A percentile compares a stretch with the other conserved stretches of the same genome.
Evolutionary conservation across 2,113 vertebrate genomes (phyloP).

Genomic region (Phoxinus phoxinus): DNA sequence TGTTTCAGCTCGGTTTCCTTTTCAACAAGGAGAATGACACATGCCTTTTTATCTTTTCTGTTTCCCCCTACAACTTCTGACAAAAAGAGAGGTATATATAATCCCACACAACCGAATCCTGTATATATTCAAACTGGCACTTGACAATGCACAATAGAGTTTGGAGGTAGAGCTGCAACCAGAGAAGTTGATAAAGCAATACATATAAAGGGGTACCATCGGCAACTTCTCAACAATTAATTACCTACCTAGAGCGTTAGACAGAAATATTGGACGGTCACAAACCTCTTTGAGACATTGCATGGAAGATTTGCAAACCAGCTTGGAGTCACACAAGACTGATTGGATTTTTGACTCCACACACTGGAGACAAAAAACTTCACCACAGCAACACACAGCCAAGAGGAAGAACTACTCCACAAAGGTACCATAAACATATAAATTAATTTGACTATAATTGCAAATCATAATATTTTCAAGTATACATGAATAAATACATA

Average conservation of each 20-base stretch:
- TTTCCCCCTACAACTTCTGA: conserved; percentile 44
- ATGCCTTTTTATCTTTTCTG: conserved; percentile 50
- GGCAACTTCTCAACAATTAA: background rate
- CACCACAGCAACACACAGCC: background rate
- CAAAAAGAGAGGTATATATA: conserved; percentile 50
- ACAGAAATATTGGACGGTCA: background rate
- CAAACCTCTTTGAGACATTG: background rate
- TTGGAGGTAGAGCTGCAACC: background rate
- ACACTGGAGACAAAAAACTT: background rate
- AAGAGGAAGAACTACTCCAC: conserved; percentile 9
- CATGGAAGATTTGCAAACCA: conserved; percentile 33
- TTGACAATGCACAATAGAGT: conserved; percentile 12
- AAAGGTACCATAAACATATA: conserved; percentile 23
- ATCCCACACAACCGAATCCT: conserved; percentile 18
- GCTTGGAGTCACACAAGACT: conserved; percentile 8
- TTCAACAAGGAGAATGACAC: conserved; percentile 45
- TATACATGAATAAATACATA: background rate
- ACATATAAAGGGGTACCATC: background rate
- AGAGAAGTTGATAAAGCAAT: background rate
- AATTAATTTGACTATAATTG: background rate
- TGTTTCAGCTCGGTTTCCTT: conserved; percentile 5
- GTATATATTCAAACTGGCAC: conserved; percentile 17
- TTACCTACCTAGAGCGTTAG: background rate
- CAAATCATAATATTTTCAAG: background rate
- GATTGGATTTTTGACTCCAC: background rate